Evolutionary conservation across 2,888 invertebrate species (phyloP).

Genomic region (Rhagium mordax): DNA sequence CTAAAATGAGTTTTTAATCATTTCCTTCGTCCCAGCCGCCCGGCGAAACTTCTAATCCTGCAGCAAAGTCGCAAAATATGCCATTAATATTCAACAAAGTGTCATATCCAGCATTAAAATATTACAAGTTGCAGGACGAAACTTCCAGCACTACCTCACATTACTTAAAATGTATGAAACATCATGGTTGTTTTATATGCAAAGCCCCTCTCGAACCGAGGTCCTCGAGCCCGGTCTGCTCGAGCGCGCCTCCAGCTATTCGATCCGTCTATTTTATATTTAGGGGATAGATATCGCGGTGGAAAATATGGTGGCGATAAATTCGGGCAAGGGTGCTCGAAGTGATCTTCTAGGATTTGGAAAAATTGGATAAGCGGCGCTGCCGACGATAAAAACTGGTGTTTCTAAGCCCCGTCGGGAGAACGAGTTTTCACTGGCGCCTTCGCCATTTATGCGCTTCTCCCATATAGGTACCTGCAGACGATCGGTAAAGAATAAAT

Average conservation of each 20-base stretch:
- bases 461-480: too few relatives aligned
- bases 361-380: too few relatives aligned
- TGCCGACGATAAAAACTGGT: too few relatives aligned
- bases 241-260: not conserved
- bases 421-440: too few relatives aligned
- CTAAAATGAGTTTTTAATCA: not conserved
- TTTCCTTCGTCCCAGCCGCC: not conserved
- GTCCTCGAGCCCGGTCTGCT: not conserved
- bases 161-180: slow-evolving; percentile 19
- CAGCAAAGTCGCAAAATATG: not conserved
- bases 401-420: too few relatives aligned
- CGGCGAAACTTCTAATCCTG: slow-evolving; percentile 1
- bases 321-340: not conserved
- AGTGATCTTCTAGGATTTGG: not conserved
- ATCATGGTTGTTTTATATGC: slow-evolving; percentile 17
- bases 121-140: not conserved
- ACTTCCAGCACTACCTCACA: not conserved
- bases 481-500: too few relatives aligned
- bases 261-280: not conserved
- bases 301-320: not conserved
- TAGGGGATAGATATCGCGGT: not conserved
- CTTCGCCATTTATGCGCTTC: too few relatives aligned
- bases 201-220: slow-evolving; percentile 4
- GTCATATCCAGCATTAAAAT: not conserved
- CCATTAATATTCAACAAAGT: not conserved